Evolutionary conservation across 2,888 invertebrate genomes (phyloP), one percentile per base, ranked within the genome.

Genomic region (Eretmocerus hayati): DNA sequence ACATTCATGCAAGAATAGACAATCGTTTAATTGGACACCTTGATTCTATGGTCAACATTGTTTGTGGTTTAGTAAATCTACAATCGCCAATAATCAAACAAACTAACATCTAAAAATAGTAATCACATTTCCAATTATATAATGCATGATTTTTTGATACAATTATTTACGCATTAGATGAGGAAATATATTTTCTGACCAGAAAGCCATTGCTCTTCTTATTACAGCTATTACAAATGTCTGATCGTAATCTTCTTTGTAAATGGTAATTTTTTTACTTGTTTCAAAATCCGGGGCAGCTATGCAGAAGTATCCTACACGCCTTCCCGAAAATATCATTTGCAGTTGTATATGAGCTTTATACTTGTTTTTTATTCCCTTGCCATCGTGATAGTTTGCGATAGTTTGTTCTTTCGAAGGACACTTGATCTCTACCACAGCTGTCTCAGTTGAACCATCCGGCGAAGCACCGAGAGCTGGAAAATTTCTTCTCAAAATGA

Each of bases 261-360:
- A 22, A 16, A 42, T 16, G n/a, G 19, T 46, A 21, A 60, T 39
- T 22, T 50, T 39, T 42, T 56, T 50, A 36, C 36, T 50, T 13
- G 23, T 38, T 54, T 60, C 58, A 51, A 58, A 62, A 45, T 54
- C 43, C n/a, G 52, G 59, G 35, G 56, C 50, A 15, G 61, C 60
- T 16, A 62, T 54, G 50, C 57, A 58, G 46, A 61, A 61, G 20
- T 57, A 46, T 8, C 55, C 56, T 39, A 53, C 50, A 33, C 47
- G 49, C 42, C 56, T 54, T 13, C 49, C 40, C 18, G 54, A 30
- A 30, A 59, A 49, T 42, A 56, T 53, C 62, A 62, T 62, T 52
- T 62, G 60, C 41, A 62, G 9, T 26, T 62, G 56, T 16, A 62
- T 53, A 46, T 63, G 61, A 8, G 48, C 48, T 9, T 39, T 23